Evolutionary conservation across 1,140 invertebrate genomes (phyloP).

Genomic region (Tetramorium parvispinum): DNA sequence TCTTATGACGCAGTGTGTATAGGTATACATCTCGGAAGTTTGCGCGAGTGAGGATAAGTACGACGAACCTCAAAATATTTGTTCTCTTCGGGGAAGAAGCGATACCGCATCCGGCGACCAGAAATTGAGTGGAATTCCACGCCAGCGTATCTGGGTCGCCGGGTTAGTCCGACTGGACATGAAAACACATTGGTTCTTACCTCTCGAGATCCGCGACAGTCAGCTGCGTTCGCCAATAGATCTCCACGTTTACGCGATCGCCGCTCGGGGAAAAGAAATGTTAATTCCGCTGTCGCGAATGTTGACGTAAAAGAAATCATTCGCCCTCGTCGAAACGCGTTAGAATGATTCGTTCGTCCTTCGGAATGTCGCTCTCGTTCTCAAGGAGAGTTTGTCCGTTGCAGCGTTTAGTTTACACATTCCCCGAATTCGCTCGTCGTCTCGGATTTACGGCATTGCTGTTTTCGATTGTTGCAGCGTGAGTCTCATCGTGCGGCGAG

Average conservation of each 20-base stretch:
- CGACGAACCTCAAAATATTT: conserved; percentile 65
- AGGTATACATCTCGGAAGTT: conserved; percentile 28
- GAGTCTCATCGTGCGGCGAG: neutral
- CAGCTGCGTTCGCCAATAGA: conserved; percentile 46
- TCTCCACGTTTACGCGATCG: conserved; percentile 15
- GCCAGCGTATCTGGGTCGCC: conserved; percentile 59
- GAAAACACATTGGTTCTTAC: conserved; percentile 63
- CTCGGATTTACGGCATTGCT: neutral
- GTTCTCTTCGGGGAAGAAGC: conserved; percentile 40
- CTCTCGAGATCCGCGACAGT: conserved; percentile 43
- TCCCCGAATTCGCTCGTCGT: neutral
- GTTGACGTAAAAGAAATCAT: conserved; percentile 22
- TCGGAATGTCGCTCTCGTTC: neutral
- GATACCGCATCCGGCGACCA: conserved; percentile 35
- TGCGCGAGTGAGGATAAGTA: neutral
- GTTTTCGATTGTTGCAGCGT: neutral
- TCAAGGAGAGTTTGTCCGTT: neutral
- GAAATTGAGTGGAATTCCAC: conserved; percentile 62
- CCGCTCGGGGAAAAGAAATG: conserved; percentile 17
- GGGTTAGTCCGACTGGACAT: conserved; percentile 26
- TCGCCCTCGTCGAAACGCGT: neutral
- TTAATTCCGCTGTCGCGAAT: conserved; percentile 6
- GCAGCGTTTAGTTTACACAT: neutral
- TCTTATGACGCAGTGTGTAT: conserved; percentile 8
- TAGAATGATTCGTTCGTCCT: neutral